Percentiles rank a stretch among this genome's conserved stretches.
Conservation (phyloP, 2,888 invertebrate species). For the Bellardia bayeri region DNA sequence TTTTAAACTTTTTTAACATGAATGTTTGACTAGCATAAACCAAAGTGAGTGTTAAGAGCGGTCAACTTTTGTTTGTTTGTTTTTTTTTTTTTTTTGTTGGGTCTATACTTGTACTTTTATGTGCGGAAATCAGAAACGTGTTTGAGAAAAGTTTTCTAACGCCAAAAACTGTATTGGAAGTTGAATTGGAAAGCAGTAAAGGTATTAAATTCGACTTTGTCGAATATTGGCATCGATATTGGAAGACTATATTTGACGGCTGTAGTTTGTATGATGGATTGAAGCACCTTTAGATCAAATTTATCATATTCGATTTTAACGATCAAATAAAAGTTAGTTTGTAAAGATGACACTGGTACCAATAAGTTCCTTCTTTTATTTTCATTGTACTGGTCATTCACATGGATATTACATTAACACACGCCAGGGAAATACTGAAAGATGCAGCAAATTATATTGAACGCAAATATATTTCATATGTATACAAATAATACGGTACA, state of each 20-base stretch:
- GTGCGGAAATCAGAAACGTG: constrained; percentile 36
- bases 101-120: background rate
- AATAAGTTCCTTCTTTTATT: no score
- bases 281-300: no score
- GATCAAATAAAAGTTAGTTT: no score
- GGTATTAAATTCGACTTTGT: background rate
- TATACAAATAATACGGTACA: no score
- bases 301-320: no score
- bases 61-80: constrained; percentile 40
- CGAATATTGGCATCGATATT: background rate
- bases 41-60: constrained; percentile 58
- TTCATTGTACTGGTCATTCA: no score
- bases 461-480: no score
- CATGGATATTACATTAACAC: no score
- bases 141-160: constrained; percentile 7
- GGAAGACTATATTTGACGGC: background rate
- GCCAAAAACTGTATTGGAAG: background rate
- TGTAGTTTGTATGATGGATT: no score
- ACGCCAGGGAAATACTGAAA: no score
- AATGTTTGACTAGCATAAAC: constrained; percentile 53
- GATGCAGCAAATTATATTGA: no score
- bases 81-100: background rate
- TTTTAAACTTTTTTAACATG: constrained; percentile 62
- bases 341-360: no score
- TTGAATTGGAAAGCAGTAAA: constrained; percentile 1